A percentile compares a stretch with the other conserved stretches of the same genome.
phyloP scores from a whole-genome alignment of 2,797 vertebrate species.

The Propithecus deckenii region DNA sequence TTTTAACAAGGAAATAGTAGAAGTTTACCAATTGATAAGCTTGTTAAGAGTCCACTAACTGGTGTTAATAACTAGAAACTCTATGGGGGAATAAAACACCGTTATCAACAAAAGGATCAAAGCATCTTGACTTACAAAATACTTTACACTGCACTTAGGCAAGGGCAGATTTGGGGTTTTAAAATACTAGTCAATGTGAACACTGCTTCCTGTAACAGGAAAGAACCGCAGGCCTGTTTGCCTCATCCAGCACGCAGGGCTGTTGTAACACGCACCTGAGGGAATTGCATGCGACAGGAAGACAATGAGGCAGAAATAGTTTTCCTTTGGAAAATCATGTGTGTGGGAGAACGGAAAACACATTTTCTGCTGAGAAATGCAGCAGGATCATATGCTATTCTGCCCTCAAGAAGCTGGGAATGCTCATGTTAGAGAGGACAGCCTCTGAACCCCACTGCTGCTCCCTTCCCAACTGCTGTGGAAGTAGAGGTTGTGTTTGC shows the following conservation, averaged over 20 bases:
- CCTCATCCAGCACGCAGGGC: background rate
- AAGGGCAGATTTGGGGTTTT: background rate
- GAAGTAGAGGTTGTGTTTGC: background rate
- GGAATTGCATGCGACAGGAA: background rate
- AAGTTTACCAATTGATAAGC: background rate
- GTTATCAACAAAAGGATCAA: background rate
- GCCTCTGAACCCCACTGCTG: background rate
- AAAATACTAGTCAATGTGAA: background rate
- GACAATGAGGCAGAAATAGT: background rate
- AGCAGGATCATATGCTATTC: background rate
- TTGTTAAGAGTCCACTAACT: background rate
- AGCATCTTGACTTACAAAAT: background rate
- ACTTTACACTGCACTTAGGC: background rate
- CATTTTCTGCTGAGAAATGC: background rate
- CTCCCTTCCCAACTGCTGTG: accelerated
- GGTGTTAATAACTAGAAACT: background rate
- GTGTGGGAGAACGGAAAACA: background rate
- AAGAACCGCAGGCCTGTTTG: background rate
- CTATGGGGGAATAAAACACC: background rate
- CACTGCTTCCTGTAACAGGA: background rate
- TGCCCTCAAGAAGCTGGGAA: background rate
- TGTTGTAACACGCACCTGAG: background rate
- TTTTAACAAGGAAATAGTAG: background rate
- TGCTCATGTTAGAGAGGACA: background rate
- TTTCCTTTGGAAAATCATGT: background rate